These are phyloP conservation scores for Ceryle rudis DNA, from an alignment of 2,797 vertebrate species.

Conservation along the genomic window DNA sequence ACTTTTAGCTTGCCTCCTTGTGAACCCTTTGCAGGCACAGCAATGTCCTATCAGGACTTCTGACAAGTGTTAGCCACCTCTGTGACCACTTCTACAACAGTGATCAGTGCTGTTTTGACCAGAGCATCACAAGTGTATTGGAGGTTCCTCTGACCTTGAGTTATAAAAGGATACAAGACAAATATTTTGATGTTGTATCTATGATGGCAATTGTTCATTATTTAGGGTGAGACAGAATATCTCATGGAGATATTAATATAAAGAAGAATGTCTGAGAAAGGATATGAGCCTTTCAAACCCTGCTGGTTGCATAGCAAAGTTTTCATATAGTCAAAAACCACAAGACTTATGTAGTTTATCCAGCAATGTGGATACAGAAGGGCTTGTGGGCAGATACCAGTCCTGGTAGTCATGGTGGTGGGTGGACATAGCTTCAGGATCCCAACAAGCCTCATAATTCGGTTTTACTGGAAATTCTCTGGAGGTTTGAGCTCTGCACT, in stretches of 20 bases:
- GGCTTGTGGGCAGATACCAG: background rate
- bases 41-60: background rate
- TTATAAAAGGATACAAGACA: background rate
- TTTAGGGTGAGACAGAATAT: background rate
- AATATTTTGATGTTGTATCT: background rate
- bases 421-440: background rate
- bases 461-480: background rate
- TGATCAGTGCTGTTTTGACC: background rate
- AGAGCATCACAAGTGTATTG: background rate
- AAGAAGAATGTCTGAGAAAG: background rate
- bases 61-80: background rate
- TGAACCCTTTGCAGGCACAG: background rate
- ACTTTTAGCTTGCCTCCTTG: background rate
- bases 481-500: background rate
- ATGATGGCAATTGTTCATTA: background rate
- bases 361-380: background rate
- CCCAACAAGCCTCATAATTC: background rate
- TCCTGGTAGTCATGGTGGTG: background rate
- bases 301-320: background rate
- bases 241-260: background rate
- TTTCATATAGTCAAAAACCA: background rate
- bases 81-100: accelerated
- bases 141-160: background rate
- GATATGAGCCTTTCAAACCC: background rate
- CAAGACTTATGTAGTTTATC: accelerated